Conservation (phyloP, 2,113 vertebrate genomes). For the Hystrix brachyura region DNA sequence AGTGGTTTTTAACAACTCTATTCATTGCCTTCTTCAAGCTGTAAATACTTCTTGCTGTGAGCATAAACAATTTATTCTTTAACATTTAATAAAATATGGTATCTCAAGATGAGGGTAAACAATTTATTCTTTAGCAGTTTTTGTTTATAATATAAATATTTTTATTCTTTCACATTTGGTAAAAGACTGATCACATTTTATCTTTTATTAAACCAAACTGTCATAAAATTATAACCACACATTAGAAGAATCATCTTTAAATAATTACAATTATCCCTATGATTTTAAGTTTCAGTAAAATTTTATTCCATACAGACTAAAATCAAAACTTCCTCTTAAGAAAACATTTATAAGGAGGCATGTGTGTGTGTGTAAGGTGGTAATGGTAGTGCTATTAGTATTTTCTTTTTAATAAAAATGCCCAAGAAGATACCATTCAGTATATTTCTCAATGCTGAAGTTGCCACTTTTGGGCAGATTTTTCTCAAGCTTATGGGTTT, state of each 20-base stretch:
- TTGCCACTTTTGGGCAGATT: neutral
- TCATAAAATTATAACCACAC: neutral
- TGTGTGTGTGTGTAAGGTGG: neutral
- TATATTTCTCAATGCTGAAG: neutral
- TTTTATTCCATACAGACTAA: neutral
- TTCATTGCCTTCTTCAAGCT: neutral
- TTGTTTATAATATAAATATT: neutral
- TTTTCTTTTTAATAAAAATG: neutral
- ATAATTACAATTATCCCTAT: neutral
- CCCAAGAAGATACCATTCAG: neutral
- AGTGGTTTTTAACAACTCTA: neutral
- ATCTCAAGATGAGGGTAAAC: neutral
- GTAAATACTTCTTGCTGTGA: neutral
- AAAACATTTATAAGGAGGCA: neutral
- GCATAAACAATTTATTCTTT: neutral
- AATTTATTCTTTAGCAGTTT: neutral
- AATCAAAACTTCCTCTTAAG: neutral
- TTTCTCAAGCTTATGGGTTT: neutral
- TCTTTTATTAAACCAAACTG: neutral
- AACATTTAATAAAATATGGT: neutral
- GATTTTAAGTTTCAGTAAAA: neutral
- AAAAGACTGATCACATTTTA: neutral
- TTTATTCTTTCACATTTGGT: neutral
- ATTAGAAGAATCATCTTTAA: neutral
- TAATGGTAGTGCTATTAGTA: too few species aligned